Base-by-base conservation (phyloP, 1,140 invertebrate species). In the Cryptotermes secundus region DNA sequence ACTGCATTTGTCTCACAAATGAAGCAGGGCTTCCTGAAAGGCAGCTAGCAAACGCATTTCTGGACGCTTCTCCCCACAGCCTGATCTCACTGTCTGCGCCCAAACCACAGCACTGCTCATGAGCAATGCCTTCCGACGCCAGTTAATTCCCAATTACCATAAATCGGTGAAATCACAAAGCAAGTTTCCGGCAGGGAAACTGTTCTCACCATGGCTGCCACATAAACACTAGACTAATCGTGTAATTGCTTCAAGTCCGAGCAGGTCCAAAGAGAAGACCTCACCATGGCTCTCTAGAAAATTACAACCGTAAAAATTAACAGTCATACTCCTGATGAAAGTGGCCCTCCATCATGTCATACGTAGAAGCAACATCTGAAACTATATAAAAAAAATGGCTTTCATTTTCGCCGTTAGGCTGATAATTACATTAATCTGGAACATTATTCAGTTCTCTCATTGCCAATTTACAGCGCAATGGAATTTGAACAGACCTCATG, bases 121-220 rank as follows among this genome's bases (percentile, higher is more conserved):
- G 59, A 72, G 59, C n/a, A 72, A 31, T 72, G 59, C 59, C 59
- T 72, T 72, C 59, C 59, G 59, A 72, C 59, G 31, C 59, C 26
- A 72, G 31, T 72, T 72, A 72, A 72, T 72, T 72, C 26, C 59
- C 59, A 31, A n/a, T 72, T 72, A 72, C 59, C 59, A 72, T 72
- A 72, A 72, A 72, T 72, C 59, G 26, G 59, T 31, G 59, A 31
- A 72, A 72, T n/a, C 59, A 72, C 59, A 3, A 72, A 72, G 59
- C 59, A 72, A 72, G 59, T 72, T 72, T 0, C 59, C n/a, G n/a
- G 59, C 26, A 72, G 59, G 59, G 59, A n/a, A 59, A 72, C 59
- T 10, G 16, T 31, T 72, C 59, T 72, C 26, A 72, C 59, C 31
- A 26, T 31, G 59, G 59, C 31, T 12, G n/a, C 59, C 59, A 31